A percentile compares a stretch with the other conserved stretches of the same genome.
Conservation (phyloP, 1,140 invertebrate species). For the Nymphalis io region DNA sequence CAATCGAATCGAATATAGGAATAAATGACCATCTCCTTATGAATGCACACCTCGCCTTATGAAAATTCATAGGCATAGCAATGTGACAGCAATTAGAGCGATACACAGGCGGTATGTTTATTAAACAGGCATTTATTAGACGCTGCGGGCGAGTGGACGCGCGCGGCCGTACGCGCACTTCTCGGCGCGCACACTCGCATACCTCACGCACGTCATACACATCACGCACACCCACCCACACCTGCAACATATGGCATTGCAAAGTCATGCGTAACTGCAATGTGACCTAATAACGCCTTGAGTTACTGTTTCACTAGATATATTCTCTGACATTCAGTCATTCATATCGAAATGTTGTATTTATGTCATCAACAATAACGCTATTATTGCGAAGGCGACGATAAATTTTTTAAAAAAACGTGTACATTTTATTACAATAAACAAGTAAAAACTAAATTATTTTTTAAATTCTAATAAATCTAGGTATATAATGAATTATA, state of each 20-base stretch:
- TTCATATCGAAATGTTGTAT: background rate
- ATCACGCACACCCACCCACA: background rate
- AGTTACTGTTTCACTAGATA: background rate
- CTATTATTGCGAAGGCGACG: no score
- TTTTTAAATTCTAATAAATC: no score
- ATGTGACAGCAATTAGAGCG: conserved; percentile 33
- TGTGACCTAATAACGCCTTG: conserved; percentile 14
- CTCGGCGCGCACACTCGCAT: background rate
- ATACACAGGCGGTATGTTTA: conserved; percentile 24
- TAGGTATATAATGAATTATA: no score
- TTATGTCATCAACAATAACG: no score
- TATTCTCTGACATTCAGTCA: background rate
- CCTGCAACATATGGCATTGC: background rate
- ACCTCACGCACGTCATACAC: no score
- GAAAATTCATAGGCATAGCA: conserved; percentile 34
- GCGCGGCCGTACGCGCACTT: background rate
- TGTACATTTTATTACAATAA: no score
- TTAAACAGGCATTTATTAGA: conserved; percentile 30
- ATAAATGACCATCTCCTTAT: conserved; percentile 11
- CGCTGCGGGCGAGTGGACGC: conserved; percentile 3
- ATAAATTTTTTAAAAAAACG: no score
- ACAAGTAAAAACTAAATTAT: no score
- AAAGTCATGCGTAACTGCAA: conserved; percentile 15
- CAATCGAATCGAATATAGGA: background rate
- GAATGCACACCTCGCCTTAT: conserved; percentile 25